Evolutionary conservation across 2,888 invertebrate species (phyloP), one percentile per base, ranked within the genome.

Genomic region (Mythimna pallens): DNA sequence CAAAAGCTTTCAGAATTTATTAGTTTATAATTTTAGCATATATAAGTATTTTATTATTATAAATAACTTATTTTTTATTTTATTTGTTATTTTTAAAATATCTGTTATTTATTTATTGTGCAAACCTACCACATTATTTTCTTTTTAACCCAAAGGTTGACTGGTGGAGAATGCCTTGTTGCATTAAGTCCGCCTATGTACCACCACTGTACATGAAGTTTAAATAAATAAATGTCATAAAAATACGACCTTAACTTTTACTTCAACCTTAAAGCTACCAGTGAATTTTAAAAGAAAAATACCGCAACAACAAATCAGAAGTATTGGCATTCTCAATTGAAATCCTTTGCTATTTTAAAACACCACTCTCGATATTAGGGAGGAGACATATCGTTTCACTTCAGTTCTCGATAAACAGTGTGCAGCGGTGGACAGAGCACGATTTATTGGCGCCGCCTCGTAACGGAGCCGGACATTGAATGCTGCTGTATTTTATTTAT

Each of bases 381-480:
- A 40, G 71, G 57, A 76, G 70, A 81, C 52, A 63, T 52, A 77
- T 70, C 83, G 71, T 50, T 81, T 70, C 74, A 68, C 72, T 85
- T 76, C 70, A 65, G 70, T 79, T 61, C 22, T 71, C 64, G 55
- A 82, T 82, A 83, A 83, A 85, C 80, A 85, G 55, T 6, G 68
- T 47, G 47, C 47, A 47, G 69, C 64, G 63, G 68, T 52, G 30
- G 59, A 68, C 82, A 63, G 25, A 3, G 69, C 47, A n/a, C 64
- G 73, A 83, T 85, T 83, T 83, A 83, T 83, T 79, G 85, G 67
- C 36, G 58, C 66, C 74, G 74, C 77, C 77, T 81, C 59, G 65
- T 36, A 55, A 30, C 67, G 17, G 36, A 30, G 57, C 67, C 40
- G 50, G 63, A 70, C 66, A 67, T 66, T 25, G 30, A 80, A 69